Evolutionary conservation across 2,888 invertebrate species (phyloP).

Genomic region (Pantelozetes paolii): DNA sequence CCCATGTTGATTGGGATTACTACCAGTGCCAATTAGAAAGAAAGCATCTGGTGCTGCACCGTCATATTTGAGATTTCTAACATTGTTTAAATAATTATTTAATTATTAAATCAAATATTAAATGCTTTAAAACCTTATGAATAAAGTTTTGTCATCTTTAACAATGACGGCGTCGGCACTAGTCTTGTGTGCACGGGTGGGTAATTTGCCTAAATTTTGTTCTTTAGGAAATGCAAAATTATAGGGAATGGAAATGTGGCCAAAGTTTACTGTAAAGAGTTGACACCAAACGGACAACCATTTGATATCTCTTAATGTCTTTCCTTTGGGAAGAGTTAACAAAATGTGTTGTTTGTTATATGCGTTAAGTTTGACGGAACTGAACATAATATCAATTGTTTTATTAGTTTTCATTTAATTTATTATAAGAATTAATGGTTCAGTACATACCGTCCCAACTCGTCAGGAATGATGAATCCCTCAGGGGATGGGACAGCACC

Average conservation of each 20-base stretch:
- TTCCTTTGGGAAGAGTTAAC: conserved; percentile 47
- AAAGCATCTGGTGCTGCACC: conserved; percentile 84
- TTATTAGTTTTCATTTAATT: no score
- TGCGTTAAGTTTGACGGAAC: conserved; percentile 37
- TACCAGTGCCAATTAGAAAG: conserved; percentile 88
- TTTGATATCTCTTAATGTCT: conserved; percentile 46
- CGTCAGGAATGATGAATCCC: conserved; percentile 73
- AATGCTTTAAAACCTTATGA: conserved; percentile 60
- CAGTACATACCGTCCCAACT: conserved; percentile 68
- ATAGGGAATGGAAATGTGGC: conserved; percentile 46
- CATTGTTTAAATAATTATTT: no score
- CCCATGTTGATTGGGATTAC: conserved; percentile 69
- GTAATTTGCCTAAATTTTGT: conserved; percentile 77
- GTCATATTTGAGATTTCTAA: conserved; percentile 85
- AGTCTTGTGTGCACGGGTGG: conserved; percentile 77
- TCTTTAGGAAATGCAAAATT: conserved; percentile 53
- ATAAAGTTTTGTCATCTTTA: conserved; percentile 75
- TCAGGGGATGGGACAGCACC: conserved; percentile 64
- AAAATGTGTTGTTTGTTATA: conserved; percentile 48
- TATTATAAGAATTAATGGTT: conserved; percentile 29
- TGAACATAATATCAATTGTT: no score
- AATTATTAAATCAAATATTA: neutral
- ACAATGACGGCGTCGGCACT: conserved; percentile 86
- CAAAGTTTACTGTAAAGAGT: conserved; percentile 48
- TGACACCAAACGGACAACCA: conserved; percentile 49